phyloP scores from a whole-genome alignment of 2,113 vertebrate genomes.

The Nothoprocta perdicaria region DNA sequence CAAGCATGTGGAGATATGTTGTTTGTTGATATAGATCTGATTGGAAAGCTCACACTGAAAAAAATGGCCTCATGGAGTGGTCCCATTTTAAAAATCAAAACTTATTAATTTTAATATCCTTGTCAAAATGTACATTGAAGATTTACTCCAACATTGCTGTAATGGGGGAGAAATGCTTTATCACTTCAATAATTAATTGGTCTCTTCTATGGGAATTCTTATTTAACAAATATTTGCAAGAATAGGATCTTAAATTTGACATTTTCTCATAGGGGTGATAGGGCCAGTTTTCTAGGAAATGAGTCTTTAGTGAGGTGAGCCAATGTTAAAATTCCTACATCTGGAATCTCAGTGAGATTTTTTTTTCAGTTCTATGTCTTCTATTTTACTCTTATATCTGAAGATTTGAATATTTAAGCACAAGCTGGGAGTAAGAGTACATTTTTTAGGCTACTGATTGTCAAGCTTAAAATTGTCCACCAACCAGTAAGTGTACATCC shows the following conservation, averaged over 20 bases:
- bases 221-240: neutral
- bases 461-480: conserved; percentile 49
- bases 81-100: neutral
- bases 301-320: neutral
- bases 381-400: conserved; percentile 69
- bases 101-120: neutral
- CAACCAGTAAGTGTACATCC: neutral
- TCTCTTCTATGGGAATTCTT: neutral
- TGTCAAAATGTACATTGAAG: neutral
- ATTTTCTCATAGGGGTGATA: neutral
- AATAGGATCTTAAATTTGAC: neutral
- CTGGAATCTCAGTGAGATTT: conserved; percentile 8
- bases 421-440: conserved; percentile 59
- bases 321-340: neutral
- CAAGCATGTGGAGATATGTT: neutral
- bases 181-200: neutral
- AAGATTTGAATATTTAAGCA: conserved; percentile 71
- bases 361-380: conserved; percentile 29
- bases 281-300: neutral
- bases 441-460: conserved; percentile 56
- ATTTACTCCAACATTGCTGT: neutral
- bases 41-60: neutral
- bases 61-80: neutral
- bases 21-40: neutral
- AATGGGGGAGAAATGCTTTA: neutral